Evolutionary conservation across 1,140 invertebrate genomes (phyloP).

Genomic region (Drosophila leontia): DNA sequence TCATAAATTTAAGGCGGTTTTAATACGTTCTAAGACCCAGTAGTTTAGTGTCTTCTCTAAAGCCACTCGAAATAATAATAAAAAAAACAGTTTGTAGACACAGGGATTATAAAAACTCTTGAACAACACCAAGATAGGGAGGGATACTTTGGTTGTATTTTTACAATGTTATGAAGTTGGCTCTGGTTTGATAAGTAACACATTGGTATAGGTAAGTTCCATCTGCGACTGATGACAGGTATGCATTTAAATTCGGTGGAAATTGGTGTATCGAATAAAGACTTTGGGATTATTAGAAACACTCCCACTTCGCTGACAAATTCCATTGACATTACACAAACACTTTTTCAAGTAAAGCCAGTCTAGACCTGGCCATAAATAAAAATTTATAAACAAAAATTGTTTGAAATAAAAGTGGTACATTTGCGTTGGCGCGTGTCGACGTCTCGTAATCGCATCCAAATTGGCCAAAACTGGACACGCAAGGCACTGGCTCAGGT

Average conservation of each 20-base stretch:
- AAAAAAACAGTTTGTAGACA: background rate
- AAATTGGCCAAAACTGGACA: constrained; percentile 59
- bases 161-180: constrained; percentile 22
- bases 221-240: background rate
- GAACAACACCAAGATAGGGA: constrained; percentile 32
- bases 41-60: constrained; percentile 11
- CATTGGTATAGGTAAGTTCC: constrained; percentile 49
- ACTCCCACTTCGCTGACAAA: constrained; percentile 19
- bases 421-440: constrained; percentile 54
- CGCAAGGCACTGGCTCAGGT: constrained; percentile 50
- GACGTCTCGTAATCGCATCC: constrained; percentile 46
- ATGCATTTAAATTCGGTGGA: background rate
- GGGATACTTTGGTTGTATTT: constrained; percentile 2
- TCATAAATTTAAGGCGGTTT: background rate
- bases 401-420: constrained; percentile 3
- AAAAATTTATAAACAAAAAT: constrained; percentile 3
- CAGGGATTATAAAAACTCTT: constrained; percentile 12
- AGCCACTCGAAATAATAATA: constrained; percentile 2
- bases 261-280: constrained; percentile 9
- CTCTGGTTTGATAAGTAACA: constrained; percentile 23
- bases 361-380: constrained; percentile 32
- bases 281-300: constrained; percentile 17
- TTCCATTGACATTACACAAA: constrained; percentile 38
- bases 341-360: constrained; percentile 7
- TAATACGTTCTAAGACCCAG: background rate